Evolutionary conservation across 2,888 invertebrate species (phyloP).

Genomic region (Aspidiotus destructor): DNA sequence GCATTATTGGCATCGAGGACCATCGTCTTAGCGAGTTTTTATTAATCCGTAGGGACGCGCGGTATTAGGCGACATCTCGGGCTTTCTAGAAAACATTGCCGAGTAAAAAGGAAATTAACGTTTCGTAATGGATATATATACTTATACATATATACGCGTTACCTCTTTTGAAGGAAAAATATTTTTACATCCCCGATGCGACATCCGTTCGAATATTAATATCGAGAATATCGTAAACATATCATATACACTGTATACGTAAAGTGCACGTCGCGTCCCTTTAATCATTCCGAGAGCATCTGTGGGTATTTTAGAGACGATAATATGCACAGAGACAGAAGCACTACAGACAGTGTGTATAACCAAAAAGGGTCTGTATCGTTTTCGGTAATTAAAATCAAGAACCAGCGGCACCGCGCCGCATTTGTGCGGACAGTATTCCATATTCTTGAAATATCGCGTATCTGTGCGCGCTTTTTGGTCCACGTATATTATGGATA

Average conservation of each 20-base stretch:
- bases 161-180: neutral
- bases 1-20: neutral
- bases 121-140: neutral
- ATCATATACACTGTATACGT: neutral
- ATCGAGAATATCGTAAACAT: conserved; percentile 1
- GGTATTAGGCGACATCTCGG: neutral
- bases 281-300: neutral
- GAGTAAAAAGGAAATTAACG: conserved; percentile 1
- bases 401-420: neutral
- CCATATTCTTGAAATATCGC: too few species aligned
- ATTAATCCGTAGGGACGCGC: conserved; percentile 12
- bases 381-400: conserved; percentile 4
- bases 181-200: conserved; percentile 9
- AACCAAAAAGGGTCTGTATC: neutral
- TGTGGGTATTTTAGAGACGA: neutral
- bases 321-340: neutral
- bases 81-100: neutral
- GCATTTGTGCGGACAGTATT: neutral
- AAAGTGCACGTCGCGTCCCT: neutral
- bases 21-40: neutral
- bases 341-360: neutral
- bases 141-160: too few species aligned
- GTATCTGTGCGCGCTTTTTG: too few species aligned
- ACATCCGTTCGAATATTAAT: conserved; percentile 20
- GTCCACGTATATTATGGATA: neutral